Evolutionary conservation across 2,888 invertebrate genomes (phyloP).

Genomic region (Helobdella robusta): DNA sequence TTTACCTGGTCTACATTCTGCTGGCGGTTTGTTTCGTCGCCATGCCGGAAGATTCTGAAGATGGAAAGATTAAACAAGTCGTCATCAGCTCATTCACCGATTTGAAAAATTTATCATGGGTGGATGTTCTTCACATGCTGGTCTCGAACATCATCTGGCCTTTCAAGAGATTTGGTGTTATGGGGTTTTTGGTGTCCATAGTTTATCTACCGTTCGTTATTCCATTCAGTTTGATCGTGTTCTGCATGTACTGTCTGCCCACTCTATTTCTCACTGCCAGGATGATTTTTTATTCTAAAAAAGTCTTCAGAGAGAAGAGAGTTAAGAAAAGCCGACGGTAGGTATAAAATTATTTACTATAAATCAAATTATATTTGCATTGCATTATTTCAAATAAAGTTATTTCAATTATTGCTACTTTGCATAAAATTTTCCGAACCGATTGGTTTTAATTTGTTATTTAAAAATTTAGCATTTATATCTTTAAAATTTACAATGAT

Average conservation of each 20-base stretch:
- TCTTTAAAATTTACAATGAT: too few relatives aligned
- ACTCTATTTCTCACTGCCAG: constrained; percentile 42
- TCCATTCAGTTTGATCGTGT: constrained; percentile 39
- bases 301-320: constrained; percentile 26
- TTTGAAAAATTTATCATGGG: constrained; percentile 41
- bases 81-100: constrained; percentile 41
- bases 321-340: constrained; percentile 10
- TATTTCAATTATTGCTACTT: too few relatives aligned
- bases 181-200: constrained; percentile 40
- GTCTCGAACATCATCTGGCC: constrained; percentile 43
- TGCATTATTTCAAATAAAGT: too few relatives aligned
- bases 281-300: constrained; percentile 40
- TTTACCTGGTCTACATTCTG: constrained; percentile 40
- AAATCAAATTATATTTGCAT: too few relatives aligned
- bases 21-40: constrained; percentile 40
- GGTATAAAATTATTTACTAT: too few relatives aligned
- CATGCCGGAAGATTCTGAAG: constrained; percentile 32
- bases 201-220: constrained; percentile 39
- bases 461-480: too few relatives aligned
- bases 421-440: too few relatives aligned
- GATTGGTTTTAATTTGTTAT: too few relatives aligned
- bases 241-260: constrained; percentile 42
- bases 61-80: constrained; percentile 39
- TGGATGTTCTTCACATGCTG: constrained; percentile 41
- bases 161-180: constrained; percentile 40